Conservation (phyloP, 2,797 vertebrate species). For the Chrysocyon brachyurus region DNA sequence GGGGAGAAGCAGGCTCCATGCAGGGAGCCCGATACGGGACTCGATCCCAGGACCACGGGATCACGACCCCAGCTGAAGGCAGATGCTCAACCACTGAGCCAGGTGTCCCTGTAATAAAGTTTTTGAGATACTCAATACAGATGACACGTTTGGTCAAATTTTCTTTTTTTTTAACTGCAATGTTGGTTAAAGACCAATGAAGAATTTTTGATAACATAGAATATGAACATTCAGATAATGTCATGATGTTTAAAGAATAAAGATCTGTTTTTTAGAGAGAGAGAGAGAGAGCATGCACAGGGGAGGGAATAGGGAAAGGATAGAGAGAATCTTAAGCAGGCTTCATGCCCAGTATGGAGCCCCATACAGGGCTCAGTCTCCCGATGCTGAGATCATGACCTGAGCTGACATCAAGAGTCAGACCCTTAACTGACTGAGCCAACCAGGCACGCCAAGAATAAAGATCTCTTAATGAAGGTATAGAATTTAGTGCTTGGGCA, state of each 20-base stretch:
- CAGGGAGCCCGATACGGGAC: too few species aligned
- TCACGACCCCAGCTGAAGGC: too few species aligned
- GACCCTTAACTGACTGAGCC: neutral
- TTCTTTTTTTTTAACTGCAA: conserved; percentile 40
- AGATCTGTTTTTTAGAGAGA: neutral
- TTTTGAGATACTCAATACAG: neutral
- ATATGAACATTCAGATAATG: conserved; percentile 9
- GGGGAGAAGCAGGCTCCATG: too few species aligned
- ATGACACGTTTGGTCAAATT: neutral
- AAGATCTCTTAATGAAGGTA: neutral
- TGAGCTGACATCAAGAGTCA: neutral
- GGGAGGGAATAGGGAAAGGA: neutral
- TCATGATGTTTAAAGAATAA: conserved; percentile 41
- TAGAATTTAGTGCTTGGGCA: neutral
- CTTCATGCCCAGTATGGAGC: neutral
- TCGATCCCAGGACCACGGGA: too few species aligned
- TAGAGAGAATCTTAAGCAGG: neutral
- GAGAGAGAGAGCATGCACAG: neutral
- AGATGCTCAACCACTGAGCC: too few species aligned
- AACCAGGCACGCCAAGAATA: neutral
- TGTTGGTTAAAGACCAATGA: conserved; percentile 12
- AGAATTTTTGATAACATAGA: conserved; percentile 38
- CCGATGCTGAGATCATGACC: neutral
- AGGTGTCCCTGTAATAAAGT: neutral
- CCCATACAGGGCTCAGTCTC: neutral